Conservation (phyloP, 2,797 vertebrate genomes). For the Muscicapa comitata region DNA sequence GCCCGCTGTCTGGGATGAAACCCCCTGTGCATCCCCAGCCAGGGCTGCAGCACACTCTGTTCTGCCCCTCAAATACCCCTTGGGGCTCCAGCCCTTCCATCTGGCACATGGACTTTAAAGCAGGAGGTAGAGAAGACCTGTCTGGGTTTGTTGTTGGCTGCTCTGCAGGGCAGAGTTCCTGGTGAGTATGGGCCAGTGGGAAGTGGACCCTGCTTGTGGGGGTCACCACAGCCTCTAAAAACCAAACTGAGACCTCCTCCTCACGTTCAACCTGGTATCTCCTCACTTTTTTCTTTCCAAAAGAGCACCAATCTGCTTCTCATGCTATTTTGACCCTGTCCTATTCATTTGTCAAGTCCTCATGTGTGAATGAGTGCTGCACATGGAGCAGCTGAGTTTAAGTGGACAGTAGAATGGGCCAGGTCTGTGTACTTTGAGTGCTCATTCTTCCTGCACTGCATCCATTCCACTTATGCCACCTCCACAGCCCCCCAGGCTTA, state of each 20-base stretch:
- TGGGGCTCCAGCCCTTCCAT: not conserved
- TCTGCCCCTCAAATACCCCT: accelerated
- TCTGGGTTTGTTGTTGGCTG: not conserved
- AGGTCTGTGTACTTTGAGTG: not conserved
- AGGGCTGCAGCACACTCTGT: not conserved
- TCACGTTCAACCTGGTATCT: not conserved
- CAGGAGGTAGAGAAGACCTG: not conserved
- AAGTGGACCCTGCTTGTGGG: not conserved
- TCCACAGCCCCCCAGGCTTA: not conserved
- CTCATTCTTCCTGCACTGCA: not conserved
- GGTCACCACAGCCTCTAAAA: not conserved
- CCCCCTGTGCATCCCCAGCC: accelerated
- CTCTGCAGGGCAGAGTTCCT: not conserved
- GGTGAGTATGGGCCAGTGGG: not conserved
- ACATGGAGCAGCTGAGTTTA: not conserved
- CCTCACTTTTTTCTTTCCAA: not conserved
- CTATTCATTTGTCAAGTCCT: not conserved
- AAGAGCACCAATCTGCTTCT: not conserved
- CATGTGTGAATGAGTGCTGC: not conserved
- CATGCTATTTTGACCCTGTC: not conserved
- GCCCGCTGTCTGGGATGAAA: accelerated
- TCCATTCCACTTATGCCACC: not conserved
- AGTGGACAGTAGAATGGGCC: not conserved
- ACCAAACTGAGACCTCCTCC: not conserved
- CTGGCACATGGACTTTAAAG: not conserved